Evolutionary conservation across 2,113 vertebrate genomes (phyloP), one percentile per base, ranked within the genome.

Genomic region (Mus musculus): DNA sequence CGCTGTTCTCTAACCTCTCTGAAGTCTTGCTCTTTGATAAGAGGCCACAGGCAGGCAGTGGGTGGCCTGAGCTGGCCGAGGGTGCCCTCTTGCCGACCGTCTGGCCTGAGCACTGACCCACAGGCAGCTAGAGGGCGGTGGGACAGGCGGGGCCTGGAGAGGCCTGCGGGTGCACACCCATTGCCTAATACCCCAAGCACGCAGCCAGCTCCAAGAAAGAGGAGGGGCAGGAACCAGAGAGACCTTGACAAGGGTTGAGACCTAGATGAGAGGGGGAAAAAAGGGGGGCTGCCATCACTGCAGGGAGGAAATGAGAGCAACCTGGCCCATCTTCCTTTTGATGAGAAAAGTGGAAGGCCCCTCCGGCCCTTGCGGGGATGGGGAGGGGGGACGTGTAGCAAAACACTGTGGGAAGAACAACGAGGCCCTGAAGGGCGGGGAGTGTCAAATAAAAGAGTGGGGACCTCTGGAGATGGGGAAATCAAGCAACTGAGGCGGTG

Each of bases 121-220:
- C 94, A 96, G 94, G 91, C 96, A 42, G 96, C 95, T 93, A 92
- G 92, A 97, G 96, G 95, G 96, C 92, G 94, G 96, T 95, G 96
- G 96, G 97, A 91, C 97, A 97, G 97, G 97, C 95, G 97, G 97
- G 96, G 97, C 96, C 97, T 96, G 97, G 95, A 97, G 95, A 94
- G 96, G 96, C 90, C 90, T 97, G 93, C 1, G 96, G 96, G 96
- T 97, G 95, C 97, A 98, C 97, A 96, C 98, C 98, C 98, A 97
- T 97, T 98, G 97, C 97, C 97, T 98, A 97, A 98, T 97, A 96
- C 96, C 97, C 97, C 93, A 98, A 98, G 97, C 97, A 98, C 84
- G 97, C 97, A 67, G 97, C 96, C 96, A 95, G 94, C 98, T 97
- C 96, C 91, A 96, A 91, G 96, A 96, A 96, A 96, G 97, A 76